Percentiles rank a stretch among this genome's conserved stretches.
Evolutionary conservation across 2,888 invertebrate genomes (phyloP).

Genomic region (Sepiola atlantica): DNA sequence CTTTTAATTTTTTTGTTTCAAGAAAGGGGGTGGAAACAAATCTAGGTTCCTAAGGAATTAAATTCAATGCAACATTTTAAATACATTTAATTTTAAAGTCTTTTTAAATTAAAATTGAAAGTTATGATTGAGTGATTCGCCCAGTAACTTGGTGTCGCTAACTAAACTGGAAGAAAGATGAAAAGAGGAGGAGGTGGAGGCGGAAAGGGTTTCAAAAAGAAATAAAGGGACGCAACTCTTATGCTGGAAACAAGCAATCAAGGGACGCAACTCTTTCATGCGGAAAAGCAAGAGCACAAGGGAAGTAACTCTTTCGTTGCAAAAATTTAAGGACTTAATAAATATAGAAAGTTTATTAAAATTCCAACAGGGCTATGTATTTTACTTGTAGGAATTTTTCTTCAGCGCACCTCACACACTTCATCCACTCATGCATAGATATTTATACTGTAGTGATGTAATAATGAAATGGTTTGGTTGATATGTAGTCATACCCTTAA

Average conservation of each 20-base stretch:
- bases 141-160: constrained; percentile 32
- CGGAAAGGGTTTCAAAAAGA: not conserved
- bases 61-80: constrained; percentile 23
- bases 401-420: no score
- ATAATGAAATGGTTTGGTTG: no score
- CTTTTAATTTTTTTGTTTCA: not conserved
- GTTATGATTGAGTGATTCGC: constrained; percentile 32
- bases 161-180: not conserved
- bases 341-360: no score
- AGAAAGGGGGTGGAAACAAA: not conserved
- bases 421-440: no score
- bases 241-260: not conserved
- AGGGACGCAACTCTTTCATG: not conserved
- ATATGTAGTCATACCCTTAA: no score
- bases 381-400: no score
- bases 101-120: constrained; percentile 32
- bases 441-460: no score
- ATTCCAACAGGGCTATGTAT: no score
- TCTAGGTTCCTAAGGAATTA: constrained; percentile 1
- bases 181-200: not conserved
- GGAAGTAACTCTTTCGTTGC: not conserved
- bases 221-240: not conserved
- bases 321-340: not conserved
- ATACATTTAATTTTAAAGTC: constrained; percentile 23
- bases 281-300: not conserved